These are phyloP conservation scores for Neotragus moschatus DNA, from an alignment of 2,113 vertebrate species.

Conservation along the genomic window DNA sequence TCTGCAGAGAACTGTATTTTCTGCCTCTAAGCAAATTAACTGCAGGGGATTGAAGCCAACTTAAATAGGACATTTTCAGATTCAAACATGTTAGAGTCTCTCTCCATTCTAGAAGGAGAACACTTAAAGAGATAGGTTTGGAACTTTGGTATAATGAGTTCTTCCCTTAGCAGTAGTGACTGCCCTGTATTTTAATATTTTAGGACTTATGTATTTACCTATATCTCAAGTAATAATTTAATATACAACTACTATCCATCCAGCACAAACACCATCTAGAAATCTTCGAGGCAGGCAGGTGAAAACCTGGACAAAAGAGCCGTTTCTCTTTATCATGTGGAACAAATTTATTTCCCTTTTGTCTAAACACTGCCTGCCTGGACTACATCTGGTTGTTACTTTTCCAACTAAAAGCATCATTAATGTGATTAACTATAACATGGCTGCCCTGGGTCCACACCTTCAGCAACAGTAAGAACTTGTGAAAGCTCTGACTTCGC, in stretches of 20 bases:
- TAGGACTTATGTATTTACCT: background rate
- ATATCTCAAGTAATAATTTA: background rate
- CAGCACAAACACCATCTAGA: background rate
- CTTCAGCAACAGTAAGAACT: background rate
- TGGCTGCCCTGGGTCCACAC: background rate
- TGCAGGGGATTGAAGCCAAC: background rate
- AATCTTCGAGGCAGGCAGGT: background rate
- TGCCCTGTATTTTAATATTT: background rate
- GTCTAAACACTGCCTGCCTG: background rate
- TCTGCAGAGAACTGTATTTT: background rate
- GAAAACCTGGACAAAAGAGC: background rate
- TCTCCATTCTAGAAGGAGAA: background rate
- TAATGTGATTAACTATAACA: conserved; percentile 12
- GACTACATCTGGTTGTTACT: background rate
- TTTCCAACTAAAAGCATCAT: conserved; percentile 35
- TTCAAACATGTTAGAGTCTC: background rate
- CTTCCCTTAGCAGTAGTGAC: background rate
- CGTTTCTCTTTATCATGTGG: background rate
- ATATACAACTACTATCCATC: background rate
- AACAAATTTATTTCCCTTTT: background rate
- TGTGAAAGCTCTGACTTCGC: background rate
- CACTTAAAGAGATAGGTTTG: background rate
- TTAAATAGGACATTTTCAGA: background rate
- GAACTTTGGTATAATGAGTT: background rate
- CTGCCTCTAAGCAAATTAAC: background rate